Evolutionary conservation across 1,140 invertebrate species (phyloP).

Genomic region (Bombus superbus): DNA sequence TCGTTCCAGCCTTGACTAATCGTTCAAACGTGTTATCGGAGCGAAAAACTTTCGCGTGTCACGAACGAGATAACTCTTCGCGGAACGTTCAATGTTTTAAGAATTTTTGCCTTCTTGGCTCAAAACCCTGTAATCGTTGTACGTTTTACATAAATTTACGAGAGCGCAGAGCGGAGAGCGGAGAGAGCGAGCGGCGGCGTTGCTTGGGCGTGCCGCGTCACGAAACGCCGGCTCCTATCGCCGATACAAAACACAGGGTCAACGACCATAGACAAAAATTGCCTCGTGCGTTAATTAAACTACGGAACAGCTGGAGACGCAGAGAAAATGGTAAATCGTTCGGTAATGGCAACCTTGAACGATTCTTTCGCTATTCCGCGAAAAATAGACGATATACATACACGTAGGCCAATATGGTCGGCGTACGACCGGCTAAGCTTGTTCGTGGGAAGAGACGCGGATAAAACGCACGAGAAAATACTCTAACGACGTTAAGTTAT

Average conservation of each 20-base stretch:
- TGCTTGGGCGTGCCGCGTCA: constrained; percentile 52
- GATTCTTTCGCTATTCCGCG: neutral
- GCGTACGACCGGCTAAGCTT: neutral
- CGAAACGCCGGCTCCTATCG: constrained; percentile 20
- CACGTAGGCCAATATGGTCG: neutral
- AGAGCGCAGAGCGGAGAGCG: neutral
- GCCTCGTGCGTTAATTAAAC: neutral
- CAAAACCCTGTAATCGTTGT: neutral
- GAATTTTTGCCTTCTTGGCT: neutral
- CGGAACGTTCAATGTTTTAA: neutral
- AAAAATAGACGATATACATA: neutral
- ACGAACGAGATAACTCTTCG: neutral
- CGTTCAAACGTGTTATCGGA: neutral
- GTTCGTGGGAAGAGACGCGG: neutral
- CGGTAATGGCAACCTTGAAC: neutral
- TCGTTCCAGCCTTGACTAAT: neutral
- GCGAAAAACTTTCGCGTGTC: neutral
- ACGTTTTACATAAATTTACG: constrained; percentile 14
- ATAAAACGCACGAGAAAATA: constrained; percentile 27
- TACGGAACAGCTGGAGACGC: neutral
- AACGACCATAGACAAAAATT: constrained; percentile 18
- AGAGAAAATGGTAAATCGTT: neutral
- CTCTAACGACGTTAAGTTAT: constrained; percentile 50
- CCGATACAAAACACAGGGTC: constrained; percentile 16
- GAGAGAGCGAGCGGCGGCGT: neutral